Evolutionary conservation across 2,113 vertebrate genomes (phyloP).

Genomic region (Cynopterus brachyotis): DNA sequence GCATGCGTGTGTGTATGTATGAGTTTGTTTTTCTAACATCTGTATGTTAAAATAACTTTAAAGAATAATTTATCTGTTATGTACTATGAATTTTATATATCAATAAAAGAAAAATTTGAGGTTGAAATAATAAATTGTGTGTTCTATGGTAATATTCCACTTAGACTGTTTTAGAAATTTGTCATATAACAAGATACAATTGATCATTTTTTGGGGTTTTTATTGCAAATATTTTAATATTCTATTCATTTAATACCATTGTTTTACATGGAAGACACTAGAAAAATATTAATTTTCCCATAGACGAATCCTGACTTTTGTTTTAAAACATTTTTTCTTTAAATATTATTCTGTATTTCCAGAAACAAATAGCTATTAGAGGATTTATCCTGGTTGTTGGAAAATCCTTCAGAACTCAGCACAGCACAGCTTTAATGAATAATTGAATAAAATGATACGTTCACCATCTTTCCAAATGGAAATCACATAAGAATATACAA

Average conservation of each 20-base stretch:
- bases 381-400: not conserved
- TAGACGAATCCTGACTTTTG: not conserved
- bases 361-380: not conserved
- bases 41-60: not conserved
- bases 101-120: not conserved
- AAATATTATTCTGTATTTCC: not conserved
- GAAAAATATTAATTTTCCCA: not conserved
- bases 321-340: not conserved
- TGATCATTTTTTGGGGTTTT: not conserved
- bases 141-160: not conserved
- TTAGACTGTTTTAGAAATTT: not conserved
- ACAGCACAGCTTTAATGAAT: not conserved
- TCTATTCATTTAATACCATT: not conserved
- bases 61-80: not conserved
- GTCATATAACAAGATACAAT: not conserved
- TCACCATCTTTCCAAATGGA: not conserved
- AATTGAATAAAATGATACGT: not conserved
- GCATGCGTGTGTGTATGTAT: not conserved
- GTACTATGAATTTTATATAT: not conserved
- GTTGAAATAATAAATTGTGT: not conserved
- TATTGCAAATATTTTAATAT: conserved; percentile 1
- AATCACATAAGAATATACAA: conserved; percentile 2
- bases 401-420: not conserved
- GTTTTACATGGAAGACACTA: not conserved
- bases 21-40: not conserved